phyloP scores from a whole-genome alignment of 2,888 invertebrate species.

The Tiphia femorata region DNA sequence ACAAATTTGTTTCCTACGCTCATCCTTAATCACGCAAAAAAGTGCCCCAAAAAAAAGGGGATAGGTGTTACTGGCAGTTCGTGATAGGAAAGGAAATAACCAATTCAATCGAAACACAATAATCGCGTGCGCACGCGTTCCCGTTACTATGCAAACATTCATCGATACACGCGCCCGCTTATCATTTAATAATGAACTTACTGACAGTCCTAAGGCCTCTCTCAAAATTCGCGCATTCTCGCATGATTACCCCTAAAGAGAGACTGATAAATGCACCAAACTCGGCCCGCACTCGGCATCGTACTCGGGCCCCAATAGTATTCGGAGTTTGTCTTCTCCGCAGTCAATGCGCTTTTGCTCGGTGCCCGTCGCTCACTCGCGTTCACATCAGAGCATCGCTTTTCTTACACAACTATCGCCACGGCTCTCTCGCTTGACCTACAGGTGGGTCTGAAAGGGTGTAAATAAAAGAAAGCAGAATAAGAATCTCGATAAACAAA shows the following conservation, averaged over 20 bases:
- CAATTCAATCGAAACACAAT: too few species aligned
- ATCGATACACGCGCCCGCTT: background rate
- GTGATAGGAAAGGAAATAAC: too few species aligned
- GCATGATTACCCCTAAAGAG: too few species aligned
- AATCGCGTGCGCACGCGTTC: too few species aligned
- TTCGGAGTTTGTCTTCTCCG: too few species aligned
- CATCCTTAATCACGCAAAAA: too few species aligned
- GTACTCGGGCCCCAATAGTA: too few species aligned
- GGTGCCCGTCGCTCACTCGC: slow-evolving; percentile 22
- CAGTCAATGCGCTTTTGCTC: slow-evolving; percentile 32
- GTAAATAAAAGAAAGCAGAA: slow-evolving; percentile 59
- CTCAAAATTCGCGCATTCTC: background rate
- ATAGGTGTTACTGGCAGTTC: too few species aligned
- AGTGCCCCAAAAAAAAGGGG: too few species aligned
- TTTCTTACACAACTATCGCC: slow-evolving; percentile 29
- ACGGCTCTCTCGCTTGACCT: slow-evolving; percentile 44
- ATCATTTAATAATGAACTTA: background rate
- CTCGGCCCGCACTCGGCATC: slow-evolving; percentile 32
- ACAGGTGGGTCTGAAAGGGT: slow-evolving; percentile 67
- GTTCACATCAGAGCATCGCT: background rate
- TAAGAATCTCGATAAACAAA: slow-evolving; percentile 41
- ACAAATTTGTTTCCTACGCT: too few species aligned
- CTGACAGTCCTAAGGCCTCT: too few species aligned
- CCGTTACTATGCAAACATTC: too few species aligned
- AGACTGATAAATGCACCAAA: slow-evolving; percentile 42